Conservation (phyloP, 2,113 vertebrate species). For the Etia nguti region DNA sequence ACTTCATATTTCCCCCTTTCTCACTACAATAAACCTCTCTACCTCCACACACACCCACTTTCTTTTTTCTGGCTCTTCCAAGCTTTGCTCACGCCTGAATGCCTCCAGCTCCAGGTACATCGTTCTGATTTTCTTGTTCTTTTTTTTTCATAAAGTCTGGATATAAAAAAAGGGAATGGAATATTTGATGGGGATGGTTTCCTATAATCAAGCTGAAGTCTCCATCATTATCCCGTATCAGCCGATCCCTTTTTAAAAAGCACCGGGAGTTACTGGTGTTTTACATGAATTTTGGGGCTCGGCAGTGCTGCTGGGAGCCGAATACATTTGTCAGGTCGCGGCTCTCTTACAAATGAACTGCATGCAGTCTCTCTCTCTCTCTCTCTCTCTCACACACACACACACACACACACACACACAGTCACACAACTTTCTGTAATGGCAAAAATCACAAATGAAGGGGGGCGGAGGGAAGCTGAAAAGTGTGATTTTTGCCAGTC, state of each 20-base stretch:
- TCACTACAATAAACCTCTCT: neutral
- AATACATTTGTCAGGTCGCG: constrained; percentile 67
- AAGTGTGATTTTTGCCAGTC: neutral
- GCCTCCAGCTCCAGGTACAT: constrained; percentile 32
- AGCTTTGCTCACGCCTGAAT: constrained; percentile 17
- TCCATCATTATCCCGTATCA: constrained; percentile 70
- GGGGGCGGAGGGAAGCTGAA: neutral
- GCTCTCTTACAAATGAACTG: constrained; percentile 35
- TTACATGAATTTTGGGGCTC: constrained; percentile 65
- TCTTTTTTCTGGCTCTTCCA: constrained; percentile 3
- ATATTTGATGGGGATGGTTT: constrained; percentile 65
- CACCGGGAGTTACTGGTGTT: constrained; percentile 56
- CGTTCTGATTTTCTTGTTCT: neutral
- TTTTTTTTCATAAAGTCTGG: neutral
- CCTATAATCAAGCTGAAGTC: constrained; percentile 68
- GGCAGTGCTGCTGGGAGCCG: constrained; percentile 45
- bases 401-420: neutral
- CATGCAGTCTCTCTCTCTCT: neutral
- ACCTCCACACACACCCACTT: neutral
- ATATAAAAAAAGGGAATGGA: constrained; percentile 45
- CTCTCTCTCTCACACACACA: neutral
- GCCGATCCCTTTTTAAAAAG: constrained; percentile 65
- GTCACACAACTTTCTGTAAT: constrained; percentile 1
- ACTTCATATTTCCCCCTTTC: neutral
- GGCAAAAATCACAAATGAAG: constrained; percentile 18